phyloP scores from a whole-genome alignment of 2,113 vertebrate genomes.

The Ochotona curzoniae region DNA sequence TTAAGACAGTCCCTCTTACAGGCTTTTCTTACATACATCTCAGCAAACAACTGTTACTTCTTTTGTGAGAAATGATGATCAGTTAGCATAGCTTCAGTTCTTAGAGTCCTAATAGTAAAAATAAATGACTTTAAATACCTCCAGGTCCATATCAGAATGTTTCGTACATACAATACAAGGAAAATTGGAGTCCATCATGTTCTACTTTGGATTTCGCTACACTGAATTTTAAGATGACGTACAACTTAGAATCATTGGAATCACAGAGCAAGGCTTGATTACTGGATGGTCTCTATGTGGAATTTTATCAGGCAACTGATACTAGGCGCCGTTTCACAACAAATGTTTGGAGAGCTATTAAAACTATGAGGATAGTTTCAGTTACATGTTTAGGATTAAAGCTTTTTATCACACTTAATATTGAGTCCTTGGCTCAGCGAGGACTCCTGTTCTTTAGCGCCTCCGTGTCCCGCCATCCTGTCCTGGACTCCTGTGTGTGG shows the following conservation, averaged over 20 bases:
- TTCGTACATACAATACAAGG: neutral
- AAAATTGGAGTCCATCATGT: constrained; percentile 11
- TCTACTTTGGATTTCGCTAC: neutral
- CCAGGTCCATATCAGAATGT: constrained; percentile 25
- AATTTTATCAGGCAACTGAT: neutral
- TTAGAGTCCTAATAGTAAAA: constrained; percentile 35
- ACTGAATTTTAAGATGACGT: constrained; percentile 41
- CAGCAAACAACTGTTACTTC: constrained; percentile 39
- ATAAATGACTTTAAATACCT: neutral
- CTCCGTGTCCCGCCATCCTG: neutral
- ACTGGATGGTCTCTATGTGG: constrained; percentile 7
- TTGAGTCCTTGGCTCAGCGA: neutral
- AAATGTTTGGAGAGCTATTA: constrained; percentile 35
- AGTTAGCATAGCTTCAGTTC: neutral
- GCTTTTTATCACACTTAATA: neutral
- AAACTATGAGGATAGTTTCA: neutral
- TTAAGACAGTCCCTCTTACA: constrained; percentile 51
- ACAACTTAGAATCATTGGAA: neutral
- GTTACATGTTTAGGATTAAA: neutral
- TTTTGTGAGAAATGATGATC: constrained; percentile 32
- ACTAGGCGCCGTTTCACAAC: neutral
- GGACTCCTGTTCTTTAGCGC: neutral
- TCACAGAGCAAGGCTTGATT: neutral
- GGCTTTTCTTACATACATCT: constrained; percentile 24
- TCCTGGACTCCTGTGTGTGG: neutral